Evolutionary conservation across 2,113 vertebrate species (phyloP).

Genomic region (Pleuronectes platessa): DNA sequence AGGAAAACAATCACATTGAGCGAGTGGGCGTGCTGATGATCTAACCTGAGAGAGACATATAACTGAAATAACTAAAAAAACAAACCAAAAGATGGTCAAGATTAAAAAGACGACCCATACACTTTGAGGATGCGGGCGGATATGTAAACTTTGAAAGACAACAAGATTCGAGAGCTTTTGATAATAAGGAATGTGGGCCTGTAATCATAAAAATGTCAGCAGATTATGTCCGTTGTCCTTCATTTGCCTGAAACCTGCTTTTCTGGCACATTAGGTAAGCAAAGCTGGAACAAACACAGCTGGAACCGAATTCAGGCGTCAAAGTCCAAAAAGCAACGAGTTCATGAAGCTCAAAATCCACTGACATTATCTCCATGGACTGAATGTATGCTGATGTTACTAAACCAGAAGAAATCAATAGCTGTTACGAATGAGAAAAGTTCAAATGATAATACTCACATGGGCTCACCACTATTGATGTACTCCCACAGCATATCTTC

Average conservation of each 20-base stretch:
- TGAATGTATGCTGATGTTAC: not conserved
- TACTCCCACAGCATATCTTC: slow-evolving; percentile 95
- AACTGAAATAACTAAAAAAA: no score
- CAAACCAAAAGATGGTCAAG: no score
- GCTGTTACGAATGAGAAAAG: slow-evolving; percentile 19
- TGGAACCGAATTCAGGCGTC: slow-evolving; percentile 10
- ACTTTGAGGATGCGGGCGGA: no score
- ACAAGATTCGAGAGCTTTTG: no score
- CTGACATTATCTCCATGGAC: slow-evolving; percentile 3
- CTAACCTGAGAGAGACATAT: no score
- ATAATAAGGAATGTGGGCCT: no score
- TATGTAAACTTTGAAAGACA: no score
- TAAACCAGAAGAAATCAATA: slow-evolving; percentile 27
- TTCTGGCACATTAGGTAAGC: not conserved
- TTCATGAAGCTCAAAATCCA: slow-evolving; percentile 38
- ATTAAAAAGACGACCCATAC: no score
- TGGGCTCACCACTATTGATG: slow-evolving; percentile 94
- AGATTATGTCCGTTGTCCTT: no score
- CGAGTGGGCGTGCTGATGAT: no score
- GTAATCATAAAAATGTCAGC: no score
- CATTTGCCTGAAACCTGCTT: not conserved
- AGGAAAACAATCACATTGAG: no score
- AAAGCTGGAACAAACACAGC: slow-evolving; percentile 49
- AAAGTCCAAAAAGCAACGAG: slow-evolving; percentile 70
- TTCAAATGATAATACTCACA: slow-evolving; percentile 83